Evolutionary conservation across 2,797 vertebrate genomes (phyloP).

Genomic region (Intellagama lesueurii): DNA sequence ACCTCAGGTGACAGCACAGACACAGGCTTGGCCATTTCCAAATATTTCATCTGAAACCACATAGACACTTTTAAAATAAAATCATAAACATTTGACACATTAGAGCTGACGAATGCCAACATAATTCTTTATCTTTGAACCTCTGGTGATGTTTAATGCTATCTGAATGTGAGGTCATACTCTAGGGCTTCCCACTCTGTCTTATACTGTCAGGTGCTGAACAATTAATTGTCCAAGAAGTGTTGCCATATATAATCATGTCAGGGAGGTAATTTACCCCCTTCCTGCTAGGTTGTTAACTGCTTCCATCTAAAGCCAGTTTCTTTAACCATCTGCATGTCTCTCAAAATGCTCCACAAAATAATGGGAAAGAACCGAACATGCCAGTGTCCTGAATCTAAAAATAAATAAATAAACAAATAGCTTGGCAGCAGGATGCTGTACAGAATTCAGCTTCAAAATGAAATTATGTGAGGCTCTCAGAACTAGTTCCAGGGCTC

Average conservation of each 20-base stretch:
- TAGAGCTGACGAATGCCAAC: neutral
- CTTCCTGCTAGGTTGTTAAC: conserved; percentile 50
- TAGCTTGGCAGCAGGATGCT: neutral
- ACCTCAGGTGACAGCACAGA: neutral
- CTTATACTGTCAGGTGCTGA: conserved; percentile 51
- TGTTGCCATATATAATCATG: conserved; percentile 50
- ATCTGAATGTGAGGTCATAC: conserved; percentile 40
- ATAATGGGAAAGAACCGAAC: conserved; percentile 18
- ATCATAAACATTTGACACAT: neutral
- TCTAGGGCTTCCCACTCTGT: conserved; percentile 49
- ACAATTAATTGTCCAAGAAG: conserved; percentile 49
- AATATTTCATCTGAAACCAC: conserved; percentile 35
- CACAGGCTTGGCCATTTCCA: neutral
- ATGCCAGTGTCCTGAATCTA: conserved; percentile 15
- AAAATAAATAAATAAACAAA: conserved; percentile 26
- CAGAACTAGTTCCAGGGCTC: neutral
- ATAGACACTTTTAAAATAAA: conserved; percentile 5
- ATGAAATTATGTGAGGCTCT: conserved; percentile 46
- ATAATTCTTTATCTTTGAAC: conserved; percentile 31
- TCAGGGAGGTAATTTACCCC: conserved; percentile 40
- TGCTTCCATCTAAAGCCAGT: conserved; percentile 1
- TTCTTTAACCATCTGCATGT: neutral
- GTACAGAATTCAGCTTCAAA: conserved; percentile 45
- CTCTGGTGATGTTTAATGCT: conserved; percentile 11
- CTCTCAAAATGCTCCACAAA: conserved; percentile 36